These are phyloP conservation scores for Cryptocephalus moraei DNA, from an alignment of 2,888 invertebrate species.

Conservation along the genomic window DNA sequence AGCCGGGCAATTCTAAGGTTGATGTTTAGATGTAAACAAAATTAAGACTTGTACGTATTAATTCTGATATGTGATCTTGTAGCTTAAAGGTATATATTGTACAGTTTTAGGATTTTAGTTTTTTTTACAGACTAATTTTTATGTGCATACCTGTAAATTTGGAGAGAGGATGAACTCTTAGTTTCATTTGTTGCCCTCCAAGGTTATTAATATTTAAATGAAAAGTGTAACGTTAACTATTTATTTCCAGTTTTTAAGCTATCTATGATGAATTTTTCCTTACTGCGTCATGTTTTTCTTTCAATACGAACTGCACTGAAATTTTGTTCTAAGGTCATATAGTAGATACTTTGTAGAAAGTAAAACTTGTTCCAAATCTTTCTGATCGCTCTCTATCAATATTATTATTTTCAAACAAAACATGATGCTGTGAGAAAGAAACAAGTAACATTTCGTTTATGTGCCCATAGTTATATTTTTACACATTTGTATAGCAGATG, in stretches of 20 bases:
- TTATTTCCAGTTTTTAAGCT: conserved; percentile 2
- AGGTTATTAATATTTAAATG: conserved; percentile 5
- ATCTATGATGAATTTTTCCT: conserved; percentile 2
- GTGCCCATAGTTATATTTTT: no score
- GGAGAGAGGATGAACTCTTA: conserved; percentile 26
- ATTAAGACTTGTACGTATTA: no score
- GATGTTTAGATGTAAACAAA: no score
- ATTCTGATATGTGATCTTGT: conserved; percentile 19
- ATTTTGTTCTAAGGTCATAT: no score
- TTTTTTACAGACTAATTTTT: conserved; percentile 35
- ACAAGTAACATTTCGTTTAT: no score
- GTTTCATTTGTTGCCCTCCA: conserved; percentile 14
- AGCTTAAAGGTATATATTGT: conserved; percentile 17
- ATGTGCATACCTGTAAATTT: conserved; percentile 30
- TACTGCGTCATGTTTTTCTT: conserved; percentile 3
- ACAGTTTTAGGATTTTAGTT: conserved; percentile 31
- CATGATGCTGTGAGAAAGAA: no score
- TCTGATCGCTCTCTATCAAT: no score
- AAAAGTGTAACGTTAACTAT: conserved; percentile 9
- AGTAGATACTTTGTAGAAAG: no score
- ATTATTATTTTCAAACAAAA: no score
- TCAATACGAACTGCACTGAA: neutral
- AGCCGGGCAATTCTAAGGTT: no score
- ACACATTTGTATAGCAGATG: no score
- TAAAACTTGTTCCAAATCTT: no score